phyloP scores from a whole-genome alignment of 2,888 invertebrate genomes.

The Halictus quadricinctus region DNA sequence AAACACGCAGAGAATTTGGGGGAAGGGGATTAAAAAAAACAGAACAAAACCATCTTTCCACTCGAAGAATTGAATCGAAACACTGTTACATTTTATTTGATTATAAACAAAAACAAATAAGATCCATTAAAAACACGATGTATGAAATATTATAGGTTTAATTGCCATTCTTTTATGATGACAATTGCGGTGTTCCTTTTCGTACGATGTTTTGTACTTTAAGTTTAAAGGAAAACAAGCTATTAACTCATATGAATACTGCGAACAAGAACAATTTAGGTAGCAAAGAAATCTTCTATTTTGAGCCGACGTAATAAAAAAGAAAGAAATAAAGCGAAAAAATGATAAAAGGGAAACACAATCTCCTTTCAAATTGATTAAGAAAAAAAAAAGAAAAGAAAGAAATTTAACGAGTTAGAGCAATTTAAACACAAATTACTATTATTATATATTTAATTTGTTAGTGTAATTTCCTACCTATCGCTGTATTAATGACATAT shows the following conservation, averaged over 20 bases:
- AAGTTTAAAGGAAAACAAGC: slow-evolving; percentile 48
- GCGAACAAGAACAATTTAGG: slow-evolving; percentile 65
- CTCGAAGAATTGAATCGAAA: slow-evolving; percentile 72
- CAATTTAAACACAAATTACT: slow-evolving; percentile 68
- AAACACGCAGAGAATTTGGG: slow-evolving; percentile 20
- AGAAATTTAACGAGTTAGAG: slow-evolving; percentile 70
- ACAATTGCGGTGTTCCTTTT: slow-evolving; percentile 30
- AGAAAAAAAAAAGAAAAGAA: slow-evolving; percentile 50
- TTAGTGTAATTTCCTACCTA: slow-evolving; percentile 71
- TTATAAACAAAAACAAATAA: slow-evolving; percentile 21
- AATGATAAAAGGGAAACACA: slow-evolving; percentile 31
- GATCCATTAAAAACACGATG: slow-evolving; percentile 2
- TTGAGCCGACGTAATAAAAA: slow-evolving; percentile 67
- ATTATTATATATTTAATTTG: slow-evolving; percentile 69
- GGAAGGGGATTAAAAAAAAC: not conserved
- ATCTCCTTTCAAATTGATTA: slow-evolving; percentile 66
- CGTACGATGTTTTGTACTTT: slow-evolving; percentile 48
- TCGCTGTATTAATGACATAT: slow-evolving; percentile 67
- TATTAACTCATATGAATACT: slow-evolving; percentile 59
- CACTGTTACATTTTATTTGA: slow-evolving; percentile 48
- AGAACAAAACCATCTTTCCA: slow-evolving; percentile 21
- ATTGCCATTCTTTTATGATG: slow-evolving; percentile 42
- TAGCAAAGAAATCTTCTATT: slow-evolving; percentile 71
- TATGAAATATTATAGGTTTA: slow-evolving; percentile 17
- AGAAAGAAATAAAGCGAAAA: slow-evolving; percentile 24